Conservation (phyloP, 2,888 invertebrate genomes). For the Apodemia zela region DNA sequence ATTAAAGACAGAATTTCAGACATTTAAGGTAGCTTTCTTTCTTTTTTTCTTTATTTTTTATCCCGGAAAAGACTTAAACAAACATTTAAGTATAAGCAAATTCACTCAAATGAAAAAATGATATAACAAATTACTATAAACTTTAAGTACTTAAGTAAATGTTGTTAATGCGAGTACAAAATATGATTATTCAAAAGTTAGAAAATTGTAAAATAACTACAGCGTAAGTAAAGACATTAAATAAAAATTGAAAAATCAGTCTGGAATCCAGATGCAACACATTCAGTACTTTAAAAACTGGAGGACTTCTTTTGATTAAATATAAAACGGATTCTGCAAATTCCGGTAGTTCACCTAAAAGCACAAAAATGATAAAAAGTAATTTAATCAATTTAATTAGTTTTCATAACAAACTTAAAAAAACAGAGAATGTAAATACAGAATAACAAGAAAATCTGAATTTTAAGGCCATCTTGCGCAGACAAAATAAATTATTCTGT, state of each 20-base stretch:
- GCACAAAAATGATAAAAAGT: not conserved
- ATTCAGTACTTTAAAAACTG: slow-evolving; percentile 24
- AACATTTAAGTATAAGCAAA: no score
- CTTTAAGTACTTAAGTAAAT: not conserved
- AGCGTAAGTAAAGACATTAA: slow-evolving; percentile 22
- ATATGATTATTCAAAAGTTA: not conserved
- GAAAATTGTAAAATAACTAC: slow-evolving; percentile 28
- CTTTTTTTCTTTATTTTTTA: no score
- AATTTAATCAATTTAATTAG: not conserved
- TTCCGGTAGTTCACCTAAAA: slow-evolving; percentile 17
- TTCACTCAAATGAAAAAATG: no score
- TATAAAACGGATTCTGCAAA: slow-evolving; percentile 17
- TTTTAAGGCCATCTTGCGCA: no score
- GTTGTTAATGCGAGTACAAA: not conserved
- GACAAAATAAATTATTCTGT: no score
- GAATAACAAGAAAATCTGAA: no score
- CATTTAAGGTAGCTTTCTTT: no score
- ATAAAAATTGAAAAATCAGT: slow-evolving; percentile 27
- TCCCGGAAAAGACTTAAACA: no score
- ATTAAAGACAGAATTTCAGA: no score
- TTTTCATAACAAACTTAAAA: not conserved
- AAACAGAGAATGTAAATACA: no score
- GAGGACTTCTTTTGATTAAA: slow-evolving; percentile 22
- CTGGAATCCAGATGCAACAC: slow-evolving; percentile 24
- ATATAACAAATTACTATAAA: not conserved